Percentiles rank a stretch among this genome's conserved stretches.
phyloP scores from a whole-genome alignment of 2,113 vertebrate species.

The Melanostigma gelatinosum region DNA sequence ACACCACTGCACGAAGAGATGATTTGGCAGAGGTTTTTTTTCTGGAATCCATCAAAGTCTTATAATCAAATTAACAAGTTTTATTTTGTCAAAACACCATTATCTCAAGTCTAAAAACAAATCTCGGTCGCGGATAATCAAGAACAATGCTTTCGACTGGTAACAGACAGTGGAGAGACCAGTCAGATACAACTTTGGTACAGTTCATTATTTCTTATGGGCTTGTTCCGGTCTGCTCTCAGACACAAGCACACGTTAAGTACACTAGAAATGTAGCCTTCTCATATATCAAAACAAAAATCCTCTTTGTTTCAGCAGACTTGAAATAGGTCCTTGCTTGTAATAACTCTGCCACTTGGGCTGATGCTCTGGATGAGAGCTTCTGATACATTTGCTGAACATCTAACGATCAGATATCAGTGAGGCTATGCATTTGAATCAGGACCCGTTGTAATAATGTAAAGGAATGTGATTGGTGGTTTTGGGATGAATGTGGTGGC shows the following conservation, averaged over 20 bases:
- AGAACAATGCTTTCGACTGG: background rate
- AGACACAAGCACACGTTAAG: background rate
- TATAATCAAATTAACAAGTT: background rate
- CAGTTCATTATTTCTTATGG: conserved; percentile 15
- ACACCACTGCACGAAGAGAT: conserved; percentile 18
- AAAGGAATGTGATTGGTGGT: background rate
- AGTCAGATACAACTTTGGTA: background rate
- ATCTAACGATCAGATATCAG: background rate
- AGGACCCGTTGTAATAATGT: background rate
- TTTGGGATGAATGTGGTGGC: background rate
- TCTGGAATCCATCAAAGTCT: background rate
- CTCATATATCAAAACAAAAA: background rate
- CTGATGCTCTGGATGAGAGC: background rate
- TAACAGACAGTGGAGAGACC: background rate
- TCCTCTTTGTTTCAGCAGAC: conserved; percentile 10
- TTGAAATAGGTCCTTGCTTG: background rate
- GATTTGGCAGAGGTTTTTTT: background rate
- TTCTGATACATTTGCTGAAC: background rate
- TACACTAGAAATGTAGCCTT: background rate
- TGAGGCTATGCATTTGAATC: background rate
- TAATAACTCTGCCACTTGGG: conserved; percentile 24
- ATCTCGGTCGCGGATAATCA: background rate
- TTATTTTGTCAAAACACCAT: background rate
- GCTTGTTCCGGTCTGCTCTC: background rate
- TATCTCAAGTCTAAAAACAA: background rate